Evolutionary conservation across 2,797 vertebrate species (phyloP).

Genomic region (Gouania willdenowi): DNA sequence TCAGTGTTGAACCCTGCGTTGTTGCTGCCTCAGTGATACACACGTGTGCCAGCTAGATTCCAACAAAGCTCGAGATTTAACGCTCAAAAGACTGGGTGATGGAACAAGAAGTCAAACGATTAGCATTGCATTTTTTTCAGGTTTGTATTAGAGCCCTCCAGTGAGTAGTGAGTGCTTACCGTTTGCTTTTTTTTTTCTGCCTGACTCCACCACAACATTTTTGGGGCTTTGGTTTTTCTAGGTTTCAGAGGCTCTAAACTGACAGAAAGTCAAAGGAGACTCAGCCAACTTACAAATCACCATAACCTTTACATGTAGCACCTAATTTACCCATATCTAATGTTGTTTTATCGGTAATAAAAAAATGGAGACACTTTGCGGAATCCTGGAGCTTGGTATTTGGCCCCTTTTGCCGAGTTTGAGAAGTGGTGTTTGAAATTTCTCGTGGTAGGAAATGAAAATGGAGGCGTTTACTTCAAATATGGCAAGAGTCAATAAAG

Average conservation of each 20-base stretch:
- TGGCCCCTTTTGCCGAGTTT: constrained; percentile 53
- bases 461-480: constrained; percentile 55
- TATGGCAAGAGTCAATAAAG: constrained; percentile 63
- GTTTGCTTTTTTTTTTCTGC: constrained; percentile 60
- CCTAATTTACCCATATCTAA: constrained; percentile 65
- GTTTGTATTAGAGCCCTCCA: constrained; percentile 43
- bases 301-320: constrained; percentile 68
- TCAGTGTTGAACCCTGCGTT: constrained; percentile 36
- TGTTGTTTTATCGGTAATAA: constrained; percentile 72
- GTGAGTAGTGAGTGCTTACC: constrained; percentile 48
- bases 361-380: constrained; percentile 67
- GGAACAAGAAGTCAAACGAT: constrained; percentile 39
- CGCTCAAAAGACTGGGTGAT: constrained; percentile 22
- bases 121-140: constrained; percentile 47
- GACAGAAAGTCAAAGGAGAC: constrained; percentile 69
- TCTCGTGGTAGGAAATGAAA: constrained; percentile 57
- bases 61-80: constrained; percentile 36
- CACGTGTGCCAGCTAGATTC: constrained; percentile 14
- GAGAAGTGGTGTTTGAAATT: constrained; percentile 54
- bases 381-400: constrained; percentile 51
- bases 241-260: constrained; percentile 64
- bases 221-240: constrained; percentile 68
- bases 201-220: constrained; percentile 67
- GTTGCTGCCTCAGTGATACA: constrained; percentile 36
- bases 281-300: constrained; percentile 66